These are phyloP conservation scores for Cynopterus sphinx DNA, from an alignment of 2,797 vertebrate genomes.

Conservation along the genomic window DNA sequence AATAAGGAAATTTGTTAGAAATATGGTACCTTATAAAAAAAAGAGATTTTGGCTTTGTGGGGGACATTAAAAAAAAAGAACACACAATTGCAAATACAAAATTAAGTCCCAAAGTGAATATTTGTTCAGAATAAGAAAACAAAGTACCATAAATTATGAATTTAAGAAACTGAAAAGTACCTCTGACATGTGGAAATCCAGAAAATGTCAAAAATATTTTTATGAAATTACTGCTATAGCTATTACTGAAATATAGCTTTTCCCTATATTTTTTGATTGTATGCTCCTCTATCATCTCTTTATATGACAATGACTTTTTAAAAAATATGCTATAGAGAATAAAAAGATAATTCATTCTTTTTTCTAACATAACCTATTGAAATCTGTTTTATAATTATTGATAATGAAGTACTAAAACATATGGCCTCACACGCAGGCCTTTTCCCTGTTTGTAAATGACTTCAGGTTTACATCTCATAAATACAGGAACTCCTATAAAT, in stretches of 20 bases:
- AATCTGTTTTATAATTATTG: neutral
- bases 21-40: neutral
- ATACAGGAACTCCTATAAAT: neutral
- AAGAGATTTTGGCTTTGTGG: neutral
- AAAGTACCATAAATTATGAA: neutral
- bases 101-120: neutral
- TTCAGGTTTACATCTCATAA: neutral
- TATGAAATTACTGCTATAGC: neutral
- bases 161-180: neutral
- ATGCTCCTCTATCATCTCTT: neutral
- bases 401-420: neutral
- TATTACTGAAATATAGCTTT: too few species aligned
- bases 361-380: neutral
- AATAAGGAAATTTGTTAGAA: neutral
- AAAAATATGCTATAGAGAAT: neutral
- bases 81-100: neutral
- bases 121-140: conserved; percentile 11
- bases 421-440: neutral
- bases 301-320: neutral
- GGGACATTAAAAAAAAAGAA: neutral
- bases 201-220: neutral
- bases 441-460: neutral
- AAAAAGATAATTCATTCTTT: neutral
- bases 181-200: neutral
- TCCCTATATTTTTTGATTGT: neutral